Evolutionary conservation across 2,797 vertebrate species (phyloP), one percentile per base, ranked within the genome.

Genomic region (Phataginus tricuspis): DNA sequence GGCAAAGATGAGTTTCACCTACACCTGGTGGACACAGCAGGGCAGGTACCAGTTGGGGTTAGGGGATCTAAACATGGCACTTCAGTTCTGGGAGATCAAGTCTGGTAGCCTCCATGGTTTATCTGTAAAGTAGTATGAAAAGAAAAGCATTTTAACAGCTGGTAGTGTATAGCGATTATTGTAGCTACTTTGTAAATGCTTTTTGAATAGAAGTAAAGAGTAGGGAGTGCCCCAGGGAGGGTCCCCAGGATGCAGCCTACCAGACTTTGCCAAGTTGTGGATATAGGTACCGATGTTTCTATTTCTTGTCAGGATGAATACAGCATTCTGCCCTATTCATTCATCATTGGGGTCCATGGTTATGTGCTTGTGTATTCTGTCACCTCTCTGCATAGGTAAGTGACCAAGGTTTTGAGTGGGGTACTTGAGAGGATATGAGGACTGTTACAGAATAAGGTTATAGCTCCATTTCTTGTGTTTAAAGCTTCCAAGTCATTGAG

Each of bases 401-500:
- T 72, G 68, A 55, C 9, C 34, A 72, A 80, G 5, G 19, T 27
- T 83, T 37, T 42, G 51, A 71, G 53, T 42, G 49, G 68, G 63
- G 45, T 25, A 91, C 53, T 86, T 92, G 53, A 37, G 63, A 86
- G 19, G 66, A 82, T 31, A 31, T 96, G n/a, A 61, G 34, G 27
- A 25, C 57, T 90, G 29, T 83, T 34, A 39, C n/a, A 90, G 85
- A 88, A 69, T 96, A 79, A 94, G 37, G 19, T 90, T 91, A 25
- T 39, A 83, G n/a, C 37, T 90, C 77, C 53, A 21, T 90, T 89
- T 97, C 75, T 96, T 97, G 45, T 92, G 89, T 96, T 96, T 51
- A 5, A 95, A 99, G 99, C 98, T 99, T 99, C 98, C 99, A 99
- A 98, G 99, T 99, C 97, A 98, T 99, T 96, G 98, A 99, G 98